Conservation (phyloP, 2,888 invertebrate genomes). For the Raillietiella orientalis region DNA sequence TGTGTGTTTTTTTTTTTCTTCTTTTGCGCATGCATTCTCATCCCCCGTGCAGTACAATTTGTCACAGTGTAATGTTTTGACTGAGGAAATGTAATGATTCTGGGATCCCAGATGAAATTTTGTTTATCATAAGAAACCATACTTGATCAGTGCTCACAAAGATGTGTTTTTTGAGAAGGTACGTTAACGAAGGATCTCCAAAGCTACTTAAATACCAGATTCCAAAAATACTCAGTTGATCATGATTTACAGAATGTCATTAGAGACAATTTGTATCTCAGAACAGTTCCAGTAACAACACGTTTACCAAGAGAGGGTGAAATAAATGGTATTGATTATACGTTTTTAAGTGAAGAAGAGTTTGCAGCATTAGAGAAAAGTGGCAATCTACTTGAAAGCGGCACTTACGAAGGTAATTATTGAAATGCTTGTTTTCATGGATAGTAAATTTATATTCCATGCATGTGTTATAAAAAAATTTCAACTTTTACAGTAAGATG, state of each 20-base stretch:
- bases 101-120: too few species aligned
- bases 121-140: too few species aligned
- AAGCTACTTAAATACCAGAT: constrained; percentile 19
- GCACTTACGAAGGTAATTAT: constrained; percentile 22
- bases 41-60: too few species aligned
- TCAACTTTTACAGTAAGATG: too few species aligned
- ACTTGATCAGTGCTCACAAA: too few species aligned
- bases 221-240: constrained; percentile 21
- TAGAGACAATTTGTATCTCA: constrained; percentile 23
- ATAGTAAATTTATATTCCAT: too few species aligned
- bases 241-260: constrained; percentile 27
- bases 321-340: constrained; percentile 23
- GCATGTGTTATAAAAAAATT: too few species aligned
- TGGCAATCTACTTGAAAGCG: constrained; percentile 24
- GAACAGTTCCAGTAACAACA: constrained; percentile 27
- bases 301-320: constrained; percentile 20
- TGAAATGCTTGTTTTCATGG: too few species aligned
- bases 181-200: constrained; percentile 18
- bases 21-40: too few species aligned
- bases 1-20: too few species aligned
- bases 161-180: constrained; percentile 11
- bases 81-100: too few species aligned
- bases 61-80: too few species aligned
- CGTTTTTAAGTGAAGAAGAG: constrained; percentile 20
- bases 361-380: constrained; percentile 20